Conservation (phyloP, 2,113 vertebrate genomes). For the Ailurus styani region DNA sequence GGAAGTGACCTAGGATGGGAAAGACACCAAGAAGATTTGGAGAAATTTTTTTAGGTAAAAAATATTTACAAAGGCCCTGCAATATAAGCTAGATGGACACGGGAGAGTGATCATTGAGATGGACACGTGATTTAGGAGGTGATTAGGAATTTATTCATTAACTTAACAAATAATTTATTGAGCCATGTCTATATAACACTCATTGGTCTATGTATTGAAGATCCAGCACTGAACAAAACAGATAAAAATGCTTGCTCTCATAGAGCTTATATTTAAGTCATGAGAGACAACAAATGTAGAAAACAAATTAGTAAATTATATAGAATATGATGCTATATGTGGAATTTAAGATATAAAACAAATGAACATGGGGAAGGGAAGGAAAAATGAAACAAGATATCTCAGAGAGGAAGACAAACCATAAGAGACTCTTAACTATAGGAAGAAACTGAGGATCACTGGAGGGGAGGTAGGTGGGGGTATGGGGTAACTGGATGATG, state of each 20-base stretch:
- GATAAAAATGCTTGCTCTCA: neutral
- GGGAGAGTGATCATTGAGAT: neutral
- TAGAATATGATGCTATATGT: neutral
- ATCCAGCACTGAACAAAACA: neutral
- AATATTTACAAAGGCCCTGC: neutral
- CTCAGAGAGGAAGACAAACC: too few relatives aligned
- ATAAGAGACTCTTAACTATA: too few relatives aligned
- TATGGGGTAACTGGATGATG: too few relatives aligned
- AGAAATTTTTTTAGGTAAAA: neutral
- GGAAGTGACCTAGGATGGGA: neutral
- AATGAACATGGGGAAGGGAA: too few relatives aligned
- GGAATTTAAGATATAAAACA: too few relatives aligned
- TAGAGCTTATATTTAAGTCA: neutral
- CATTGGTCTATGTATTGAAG: neutral
- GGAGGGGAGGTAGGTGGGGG: too few relatives aligned
- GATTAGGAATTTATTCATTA: neutral
- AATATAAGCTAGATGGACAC: neutral
- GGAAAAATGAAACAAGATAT: too few relatives aligned
- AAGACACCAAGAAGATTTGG: neutral
- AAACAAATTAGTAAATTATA: neutral
- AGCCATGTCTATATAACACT: neutral
- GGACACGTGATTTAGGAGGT: neutral
- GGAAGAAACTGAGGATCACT: too few relatives aligned
- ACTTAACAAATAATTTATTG: neutral
- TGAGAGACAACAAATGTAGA: neutral